Base-by-base conservation (phyloP, 2,797 vertebrate genomes). In the Eleutherodactylus coqui region DNA sequence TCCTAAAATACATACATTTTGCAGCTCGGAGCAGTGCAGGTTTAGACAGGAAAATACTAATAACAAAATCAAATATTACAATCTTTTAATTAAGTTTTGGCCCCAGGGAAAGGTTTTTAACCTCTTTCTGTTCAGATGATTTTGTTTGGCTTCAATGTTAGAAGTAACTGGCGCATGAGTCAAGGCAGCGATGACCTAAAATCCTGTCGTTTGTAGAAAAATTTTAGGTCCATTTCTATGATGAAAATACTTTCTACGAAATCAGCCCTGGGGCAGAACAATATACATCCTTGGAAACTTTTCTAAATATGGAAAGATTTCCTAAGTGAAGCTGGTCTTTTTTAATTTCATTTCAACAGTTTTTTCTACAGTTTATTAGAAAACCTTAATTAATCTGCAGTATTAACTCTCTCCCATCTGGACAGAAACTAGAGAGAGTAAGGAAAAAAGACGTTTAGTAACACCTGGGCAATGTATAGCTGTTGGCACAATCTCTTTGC, bases 51-150 rank as follows among this genome's bases (percentile, higher is more conserved):
- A 55, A 70, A 41, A 70, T 70, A 43, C 67, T 70, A 70, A 70
- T 70, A 43, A 82, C 58, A 70, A 62, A 47, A 69, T 64, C 75
- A 83, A 87, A 87, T 83, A 72, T 60, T 69, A 69, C n/a, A 72
- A 78, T 75, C 51, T 87, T 81, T 87, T 83, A 87, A 83, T 87
- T 58, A 86, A 51, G 13, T 69, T 29, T 45, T 77, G 27, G 79
- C 79, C 60, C 41, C 24, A 4, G 73, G 79, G 45, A 36, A 51
- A 32, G 14, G 29, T 19, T 43, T 73, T 85, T 79, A 85, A 86
- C 78, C 78, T 55, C 13, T 67, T 62, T 60, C 5, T 38, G 7
- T 9, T 32, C 53, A 36, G 62, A 19, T 4, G 9, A 58, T 21
- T n/a, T 38, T 10, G 24, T 47, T 27, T n/a, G 16, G 7, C 62